Conservation (phyloP, 2,888 invertebrate species). For the Ophioninae sp. region DNA sequence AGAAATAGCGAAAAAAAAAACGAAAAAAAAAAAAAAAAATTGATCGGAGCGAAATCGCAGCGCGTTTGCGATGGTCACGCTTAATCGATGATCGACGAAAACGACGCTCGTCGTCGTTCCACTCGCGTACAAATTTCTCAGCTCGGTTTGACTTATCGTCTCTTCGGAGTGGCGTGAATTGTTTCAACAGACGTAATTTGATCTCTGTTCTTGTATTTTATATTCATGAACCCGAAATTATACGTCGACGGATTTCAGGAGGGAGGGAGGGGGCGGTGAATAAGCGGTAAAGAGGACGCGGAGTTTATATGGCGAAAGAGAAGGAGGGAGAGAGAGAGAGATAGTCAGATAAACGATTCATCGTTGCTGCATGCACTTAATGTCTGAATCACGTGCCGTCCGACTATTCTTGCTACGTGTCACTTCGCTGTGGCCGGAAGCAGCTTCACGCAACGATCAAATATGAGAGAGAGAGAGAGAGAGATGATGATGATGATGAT, state of each 20-base stretch:
- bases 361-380: slow-evolving; percentile 62
- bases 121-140: slow-evolving; percentile 10
- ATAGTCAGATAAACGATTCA: slow-evolving; percentile 26
- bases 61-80: neutral
- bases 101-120: neutral
- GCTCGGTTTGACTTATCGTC: slow-evolving; percentile 3
- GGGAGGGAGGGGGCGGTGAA: slow-evolving; percentile 1
- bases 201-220: slow-evolving; percentile 61
- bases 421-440: slow-evolving; percentile 64
- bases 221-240: slow-evolving; percentile 60
- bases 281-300: slow-evolving; percentile 14
- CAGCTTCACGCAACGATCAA: slow-evolving; percentile 62
- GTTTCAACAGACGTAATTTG: slow-evolving; percentile 58
- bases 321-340: slow-evolving; percentile 7
- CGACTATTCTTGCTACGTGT: slow-evolving; percentile 65
- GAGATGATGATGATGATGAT: neutral
- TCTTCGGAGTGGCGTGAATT: slow-evolving; percentile 50
- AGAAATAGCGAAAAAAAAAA: neutral
- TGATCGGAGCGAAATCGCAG: neutral
- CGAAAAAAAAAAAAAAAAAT: neutral
- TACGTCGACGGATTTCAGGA: slow-evolving; percentile 14
- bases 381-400: slow-evolving; percentile 65
- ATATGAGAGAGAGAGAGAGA: slow-evolving; percentile 12
- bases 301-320: neutral
- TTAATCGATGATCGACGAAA: slow-evolving; percentile 1